Conservation (phyloP, 2,113 vertebrate species). For the Girardinichthys multiradiatus region DNA sequence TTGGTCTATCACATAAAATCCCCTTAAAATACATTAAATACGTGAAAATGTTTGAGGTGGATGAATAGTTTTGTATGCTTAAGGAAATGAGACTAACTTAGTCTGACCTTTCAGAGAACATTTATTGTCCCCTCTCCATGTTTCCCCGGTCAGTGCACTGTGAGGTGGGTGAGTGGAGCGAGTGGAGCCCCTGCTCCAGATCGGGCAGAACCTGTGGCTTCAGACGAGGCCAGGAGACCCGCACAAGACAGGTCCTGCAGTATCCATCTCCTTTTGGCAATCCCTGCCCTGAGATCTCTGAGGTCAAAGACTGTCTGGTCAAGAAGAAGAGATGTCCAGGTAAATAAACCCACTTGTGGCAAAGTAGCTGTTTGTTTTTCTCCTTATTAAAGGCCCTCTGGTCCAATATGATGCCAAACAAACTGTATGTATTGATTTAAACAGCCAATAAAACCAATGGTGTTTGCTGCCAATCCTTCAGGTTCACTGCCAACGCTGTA, state of each 20-base stretch:
- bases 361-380: conserved; percentile 1
- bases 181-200: conserved; percentile 91
- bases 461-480: conserved; percentile 24
- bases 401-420: neutral
- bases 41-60: too few relatives aligned
- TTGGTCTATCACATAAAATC: too few relatives aligned
- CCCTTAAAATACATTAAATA: too few relatives aligned
- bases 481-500: conserved; percentile 31
- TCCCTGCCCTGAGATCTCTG: conserved; percentile 86
- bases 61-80: neutral
- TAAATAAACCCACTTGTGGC: conserved; percentile 65
- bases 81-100: neutral
- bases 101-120: neutral
- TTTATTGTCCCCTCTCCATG: neutral
- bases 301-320: conserved; percentile 91
- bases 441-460: neutral
- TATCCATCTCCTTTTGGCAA: conserved; percentile 86
- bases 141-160: conserved; percentile 87
- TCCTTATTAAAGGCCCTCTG: neutral
- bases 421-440: neutral
- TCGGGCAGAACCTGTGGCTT: conserved; percentile 92
- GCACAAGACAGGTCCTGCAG: conserved; percentile 87
- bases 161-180: conserved; percentile 90
- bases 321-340: conserved; percentile 91
- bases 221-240: conserved; percentile 91